Conservation (phyloP, 2,113 vertebrate species). For the Columbina picui region DNA sequence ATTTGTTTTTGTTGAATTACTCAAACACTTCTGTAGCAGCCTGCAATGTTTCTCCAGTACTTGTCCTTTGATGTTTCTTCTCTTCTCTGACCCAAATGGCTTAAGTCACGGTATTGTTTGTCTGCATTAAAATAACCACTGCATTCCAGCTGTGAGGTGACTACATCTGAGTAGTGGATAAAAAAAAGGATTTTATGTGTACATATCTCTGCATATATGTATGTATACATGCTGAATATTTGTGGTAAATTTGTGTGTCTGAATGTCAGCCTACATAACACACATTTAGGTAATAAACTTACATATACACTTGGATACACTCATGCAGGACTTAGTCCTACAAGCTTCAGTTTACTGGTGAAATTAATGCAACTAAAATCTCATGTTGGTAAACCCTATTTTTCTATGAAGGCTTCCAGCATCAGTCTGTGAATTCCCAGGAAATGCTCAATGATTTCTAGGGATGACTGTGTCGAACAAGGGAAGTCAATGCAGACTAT, state of each 20-base stretch:
- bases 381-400: too few species aligned
- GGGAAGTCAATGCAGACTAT: background rate
- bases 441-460: background rate
- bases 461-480: background rate
- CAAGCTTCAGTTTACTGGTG: background rate
- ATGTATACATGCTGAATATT: background rate
- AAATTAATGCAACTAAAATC: background rate
- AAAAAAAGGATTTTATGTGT: background rate
- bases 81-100: background rate
- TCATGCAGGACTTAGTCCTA: background rate
- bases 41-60: background rate
- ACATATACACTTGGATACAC: background rate
- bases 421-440: background rate
- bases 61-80: background rate
- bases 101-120: background rate
- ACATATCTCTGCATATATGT: accelerated
- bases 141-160: background rate
- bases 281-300: background rate
- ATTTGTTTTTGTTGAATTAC: too few species aligned
- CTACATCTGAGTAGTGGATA: background rate
- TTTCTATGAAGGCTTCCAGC: background rate
- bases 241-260: background rate
- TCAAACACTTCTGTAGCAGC: background rate
- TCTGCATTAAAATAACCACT: background rate
- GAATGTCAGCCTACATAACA: background rate